phyloP scores from a whole-genome alignment of 2,797 vertebrate species.

The Rhabdophis nuchalis region DNA sequence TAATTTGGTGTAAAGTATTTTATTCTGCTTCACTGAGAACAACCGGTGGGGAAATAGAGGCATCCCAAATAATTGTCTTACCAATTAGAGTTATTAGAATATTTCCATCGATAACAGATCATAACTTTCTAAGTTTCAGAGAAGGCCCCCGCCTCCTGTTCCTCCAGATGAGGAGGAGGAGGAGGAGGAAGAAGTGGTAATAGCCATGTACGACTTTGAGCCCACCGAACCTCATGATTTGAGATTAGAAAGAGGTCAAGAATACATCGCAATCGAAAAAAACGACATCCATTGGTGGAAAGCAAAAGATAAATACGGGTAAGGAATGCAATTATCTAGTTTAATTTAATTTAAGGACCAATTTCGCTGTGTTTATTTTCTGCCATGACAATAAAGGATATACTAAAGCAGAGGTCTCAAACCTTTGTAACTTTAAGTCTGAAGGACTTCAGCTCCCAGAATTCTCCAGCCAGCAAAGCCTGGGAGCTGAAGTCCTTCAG shows the following conservation, averaged over 20 bases:
- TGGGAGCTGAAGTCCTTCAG: no score
- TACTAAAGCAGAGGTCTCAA: no score
- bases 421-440: no score
- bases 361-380: no score
- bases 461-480: no score
- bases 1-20: neutral
- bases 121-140: constrained; percentile 50
- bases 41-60: neutral
- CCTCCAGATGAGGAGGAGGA: constrained; percentile 63
- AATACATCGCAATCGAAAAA: constrained; percentile 84
- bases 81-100: neutral
- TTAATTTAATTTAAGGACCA: neutral
- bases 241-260: constrained; percentile 77
- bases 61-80: neutral
- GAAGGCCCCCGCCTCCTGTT: constrained; percentile 69
- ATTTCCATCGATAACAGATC: neutral
- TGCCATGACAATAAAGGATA: no score
- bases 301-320: constrained; percentile 83
- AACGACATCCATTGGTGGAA: constrained; percentile 87
- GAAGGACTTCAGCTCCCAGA: no score
- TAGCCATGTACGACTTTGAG: constrained; percentile 87
- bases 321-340: neutral
- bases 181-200: constrained; percentile 73
- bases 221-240: constrained; percentile 84
- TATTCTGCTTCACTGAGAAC: neutral